phyloP scores from a whole-genome alignment of 2,797 vertebrate species.

The Prionace glauca region DNA sequence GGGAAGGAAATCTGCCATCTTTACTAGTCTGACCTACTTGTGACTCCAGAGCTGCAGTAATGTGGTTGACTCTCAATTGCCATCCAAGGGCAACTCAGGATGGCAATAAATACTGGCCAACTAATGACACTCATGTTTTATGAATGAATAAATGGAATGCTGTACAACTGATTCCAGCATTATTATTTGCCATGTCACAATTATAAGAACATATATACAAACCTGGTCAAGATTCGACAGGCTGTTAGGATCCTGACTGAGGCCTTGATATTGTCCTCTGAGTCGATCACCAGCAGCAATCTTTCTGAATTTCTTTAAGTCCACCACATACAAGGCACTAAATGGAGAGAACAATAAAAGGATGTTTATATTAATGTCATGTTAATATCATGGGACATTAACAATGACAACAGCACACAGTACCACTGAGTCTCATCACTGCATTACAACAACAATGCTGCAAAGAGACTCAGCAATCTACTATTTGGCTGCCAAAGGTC shows the following conservation, averaged over 20 bases:
- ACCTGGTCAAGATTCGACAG: constrained; percentile 97
- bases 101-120: too few relatives aligned
- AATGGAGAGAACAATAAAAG: constrained; percentile 40
- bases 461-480: not conserved
- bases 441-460: not conserved
- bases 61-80: too few relatives aligned
- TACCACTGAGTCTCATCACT: not conserved
- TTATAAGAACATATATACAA: constrained; percentile 29
- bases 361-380: not conserved
- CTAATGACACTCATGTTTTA: too few relatives aligned
- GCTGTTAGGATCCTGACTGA: constrained; percentile 97
- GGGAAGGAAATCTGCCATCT: too few relatives aligned
- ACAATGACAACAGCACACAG: not conserved
- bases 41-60: too few relatives aligned
- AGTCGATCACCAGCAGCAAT: constrained; percentile 93
- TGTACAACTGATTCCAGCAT: not conserved
- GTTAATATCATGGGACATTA: not conserved
- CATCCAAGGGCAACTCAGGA: too few relatives aligned
- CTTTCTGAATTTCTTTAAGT: constrained; percentile 96
- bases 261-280: constrained; percentile 90
- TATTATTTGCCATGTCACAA: not conserved
- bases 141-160: too few relatives aligned
- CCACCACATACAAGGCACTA: constrained; percentile 91
- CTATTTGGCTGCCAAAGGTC: not conserved
- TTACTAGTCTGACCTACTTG: too few relatives aligned